phyloP scores from a whole-genome alignment of 2,797 vertebrate genomes.

The Rousettus madagascariensis region DNA sequence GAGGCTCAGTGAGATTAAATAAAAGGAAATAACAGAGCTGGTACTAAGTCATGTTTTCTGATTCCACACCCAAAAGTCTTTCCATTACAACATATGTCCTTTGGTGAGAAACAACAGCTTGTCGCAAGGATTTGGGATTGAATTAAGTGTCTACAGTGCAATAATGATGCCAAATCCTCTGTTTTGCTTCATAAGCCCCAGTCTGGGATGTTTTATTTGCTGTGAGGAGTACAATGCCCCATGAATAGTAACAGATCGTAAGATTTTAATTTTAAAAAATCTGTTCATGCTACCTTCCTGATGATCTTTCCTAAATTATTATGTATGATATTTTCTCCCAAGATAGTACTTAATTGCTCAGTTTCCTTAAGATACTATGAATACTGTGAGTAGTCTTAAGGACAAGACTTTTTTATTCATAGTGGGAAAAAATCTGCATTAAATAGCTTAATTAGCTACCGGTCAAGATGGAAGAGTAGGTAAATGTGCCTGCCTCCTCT shows the following conservation, averaged over 20 bases:
- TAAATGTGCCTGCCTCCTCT: no score
- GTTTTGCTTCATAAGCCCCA: not conserved
- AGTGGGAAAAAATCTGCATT: not conserved
- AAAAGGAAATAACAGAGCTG: not conserved
- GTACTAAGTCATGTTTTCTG: not conserved
- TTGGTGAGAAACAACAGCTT: not conserved
- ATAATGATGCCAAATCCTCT: not conserved
- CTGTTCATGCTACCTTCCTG: not conserved
- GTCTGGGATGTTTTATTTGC: not conserved
- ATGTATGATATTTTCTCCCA: not conserved
- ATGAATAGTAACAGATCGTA: not conserved
- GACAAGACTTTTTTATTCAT: not conserved
- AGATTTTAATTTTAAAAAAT: not conserved
- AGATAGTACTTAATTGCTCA: not conserved
- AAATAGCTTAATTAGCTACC: not conserved
- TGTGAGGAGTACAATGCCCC: not conserved
- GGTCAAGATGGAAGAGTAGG: no score
- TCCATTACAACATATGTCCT: not conserved
- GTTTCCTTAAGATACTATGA: constrained; percentile 31
- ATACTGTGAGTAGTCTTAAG: not conserved
- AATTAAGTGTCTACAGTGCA: not conserved
- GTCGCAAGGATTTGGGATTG: not conserved
- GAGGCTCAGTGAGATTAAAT: constrained; percentile 18
- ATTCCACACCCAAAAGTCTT: not conserved
- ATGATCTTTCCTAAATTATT: not conserved